Conservation (phyloP, 2,113 vertebrate genomes). For the Paralichthys olivaceus region DNA sequence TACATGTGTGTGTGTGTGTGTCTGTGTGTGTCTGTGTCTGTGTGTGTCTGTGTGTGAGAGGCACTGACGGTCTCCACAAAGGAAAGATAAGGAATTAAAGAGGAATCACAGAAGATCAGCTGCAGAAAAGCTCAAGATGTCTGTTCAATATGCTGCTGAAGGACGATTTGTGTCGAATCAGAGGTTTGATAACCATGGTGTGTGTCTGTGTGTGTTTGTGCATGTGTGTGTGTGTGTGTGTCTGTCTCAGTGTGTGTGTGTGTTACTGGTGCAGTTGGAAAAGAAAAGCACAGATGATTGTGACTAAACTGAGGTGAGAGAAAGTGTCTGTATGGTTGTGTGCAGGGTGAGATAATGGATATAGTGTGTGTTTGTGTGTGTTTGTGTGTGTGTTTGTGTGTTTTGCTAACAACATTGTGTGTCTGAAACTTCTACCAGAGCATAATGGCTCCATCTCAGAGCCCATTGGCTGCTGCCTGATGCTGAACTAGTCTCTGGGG, state of each 20-base stretch:
- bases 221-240: background rate
- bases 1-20: background rate
- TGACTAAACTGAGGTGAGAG: no score
- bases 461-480: no score
- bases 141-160: background rate
- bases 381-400: slow-evolving; percentile 7
- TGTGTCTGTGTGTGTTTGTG: slow-evolving; percentile 15
- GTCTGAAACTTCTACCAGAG: background rate
- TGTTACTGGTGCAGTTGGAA: background rate
- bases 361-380: slow-evolving; percentile 1
- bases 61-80: background rate
- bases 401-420: background rate
- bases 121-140: background rate
- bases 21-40: background rate
- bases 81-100: background rate
- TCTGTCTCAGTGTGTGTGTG: slow-evolving; percentile 2
- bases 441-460: no score
- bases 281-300: background rate
- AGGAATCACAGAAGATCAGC: background rate
- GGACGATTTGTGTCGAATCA: no score
- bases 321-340: no score
- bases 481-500: no score
- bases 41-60: background rate
- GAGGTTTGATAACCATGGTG: no score
- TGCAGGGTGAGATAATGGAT: no score